Percentiles rank a stretch among this genome's conserved stretches.
Conservation (phyloP, 2,888 invertebrate species). For the Ditylenchus weischeri region DNA sequence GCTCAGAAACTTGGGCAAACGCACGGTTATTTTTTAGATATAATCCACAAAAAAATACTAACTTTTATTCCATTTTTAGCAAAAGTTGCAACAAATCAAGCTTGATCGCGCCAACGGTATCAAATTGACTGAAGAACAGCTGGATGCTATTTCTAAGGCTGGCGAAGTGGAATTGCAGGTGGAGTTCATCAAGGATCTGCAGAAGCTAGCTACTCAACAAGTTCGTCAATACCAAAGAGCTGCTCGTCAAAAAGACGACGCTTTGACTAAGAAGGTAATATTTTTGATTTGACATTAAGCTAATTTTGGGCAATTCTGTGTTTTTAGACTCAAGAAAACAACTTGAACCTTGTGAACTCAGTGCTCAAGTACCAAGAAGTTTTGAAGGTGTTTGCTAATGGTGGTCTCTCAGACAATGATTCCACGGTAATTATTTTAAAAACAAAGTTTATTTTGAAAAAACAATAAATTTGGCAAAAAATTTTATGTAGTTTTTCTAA, state of each 20-base stretch:
- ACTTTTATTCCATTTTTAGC: no score
- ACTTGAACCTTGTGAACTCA: no score
- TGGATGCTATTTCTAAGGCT: slow-evolving; percentile 22
- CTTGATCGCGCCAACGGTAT: slow-evolving; percentile 13
- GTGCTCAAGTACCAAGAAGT: not conserved
- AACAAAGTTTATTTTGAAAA: no score
- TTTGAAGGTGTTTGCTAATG: not conserved
- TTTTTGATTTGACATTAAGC: no score
- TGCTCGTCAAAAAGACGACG: not conserved
- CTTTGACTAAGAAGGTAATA: not conserved
- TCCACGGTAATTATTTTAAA: no score
- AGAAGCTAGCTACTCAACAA: slow-evolving; percentile 26
- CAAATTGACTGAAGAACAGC: slow-evolving; percentile 17
- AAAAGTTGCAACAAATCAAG: slow-evolving; percentile 15
- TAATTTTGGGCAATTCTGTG: no score
- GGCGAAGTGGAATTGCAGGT: slow-evolving; percentile 25
- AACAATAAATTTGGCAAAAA: no score
- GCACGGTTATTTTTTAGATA: not conserved
- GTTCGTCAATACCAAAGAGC: slow-evolving; percentile 13
- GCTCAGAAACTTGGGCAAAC: slow-evolving; percentile 24
- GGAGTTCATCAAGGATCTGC: slow-evolving; percentile 23
- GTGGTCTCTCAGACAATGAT: no score
- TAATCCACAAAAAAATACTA: no score
- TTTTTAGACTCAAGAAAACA: no score
- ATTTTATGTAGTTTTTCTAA: no score